Percentiles rank a stretch among this genome's conserved stretches.
Conservation (phyloP, 2,888 invertebrate species). For the Pyralis farinalis region DNA sequence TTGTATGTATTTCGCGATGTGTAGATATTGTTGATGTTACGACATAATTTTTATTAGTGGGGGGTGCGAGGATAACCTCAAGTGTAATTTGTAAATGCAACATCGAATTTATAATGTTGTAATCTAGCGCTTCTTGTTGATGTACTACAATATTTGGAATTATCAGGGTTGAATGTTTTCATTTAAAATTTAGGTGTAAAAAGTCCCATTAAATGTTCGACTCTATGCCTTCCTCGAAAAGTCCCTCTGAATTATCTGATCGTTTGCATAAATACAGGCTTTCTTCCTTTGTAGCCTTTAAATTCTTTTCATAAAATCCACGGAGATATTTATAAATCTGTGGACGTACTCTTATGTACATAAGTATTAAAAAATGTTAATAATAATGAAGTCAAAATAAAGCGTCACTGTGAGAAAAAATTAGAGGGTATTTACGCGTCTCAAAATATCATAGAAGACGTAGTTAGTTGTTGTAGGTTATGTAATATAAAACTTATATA, state of each 20-base stretch:
- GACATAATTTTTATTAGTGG: slow-evolving; percentile 43
- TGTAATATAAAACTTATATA: slow-evolving; percentile 33
- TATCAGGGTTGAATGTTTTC: slow-evolving; percentile 76
- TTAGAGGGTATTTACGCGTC: slow-evolving; percentile 72
- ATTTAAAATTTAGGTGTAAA: slow-evolving; percentile 59
- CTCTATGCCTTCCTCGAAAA: slow-evolving; percentile 40
- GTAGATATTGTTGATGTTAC: slow-evolving; percentile 6
- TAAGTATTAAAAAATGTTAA: slow-evolving; percentile 71
- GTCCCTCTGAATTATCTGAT: slow-evolving; percentile 39
- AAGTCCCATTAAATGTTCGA: slow-evolving; percentile 36
- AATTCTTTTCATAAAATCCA: slow-evolving; percentile 31
- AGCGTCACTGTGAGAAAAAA: slow-evolving; percentile 79
- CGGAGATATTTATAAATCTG: slow-evolving; percentile 45
- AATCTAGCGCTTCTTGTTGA: slow-evolving; percentile 67
- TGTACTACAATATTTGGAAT: slow-evolving; percentile 69
- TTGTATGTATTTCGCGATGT: not conserved
- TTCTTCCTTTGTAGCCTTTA: slow-evolving; percentile 52
- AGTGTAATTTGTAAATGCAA: slow-evolving; percentile 55
- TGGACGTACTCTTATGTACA: slow-evolving; percentile 51
- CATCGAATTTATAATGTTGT: slow-evolving; percentile 77
- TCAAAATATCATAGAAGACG: slow-evolving; percentile 73
- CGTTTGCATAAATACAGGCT: slow-evolving; percentile 56
- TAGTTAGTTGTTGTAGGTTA: slow-evolving; percentile 70
- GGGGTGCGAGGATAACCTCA: slow-evolving; percentile 42
- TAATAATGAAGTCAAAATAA: slow-evolving; percentile 77